Evolutionary conservation across 1,140 invertebrate species (phyloP), one percentile per base, ranked within the genome.

Genomic region (Drosophila prosaltans): DNA sequence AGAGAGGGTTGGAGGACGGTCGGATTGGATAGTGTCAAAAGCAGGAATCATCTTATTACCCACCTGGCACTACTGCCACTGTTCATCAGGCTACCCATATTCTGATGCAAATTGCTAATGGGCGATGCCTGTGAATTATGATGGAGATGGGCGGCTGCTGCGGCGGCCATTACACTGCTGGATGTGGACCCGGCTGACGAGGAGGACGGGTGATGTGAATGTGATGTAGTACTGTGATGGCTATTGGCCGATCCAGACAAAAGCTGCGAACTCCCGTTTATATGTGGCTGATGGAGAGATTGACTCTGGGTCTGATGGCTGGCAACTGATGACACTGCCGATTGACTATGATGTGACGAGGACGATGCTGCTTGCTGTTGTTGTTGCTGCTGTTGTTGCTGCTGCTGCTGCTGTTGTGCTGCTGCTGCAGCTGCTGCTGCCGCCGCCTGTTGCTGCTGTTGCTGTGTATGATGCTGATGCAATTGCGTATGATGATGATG

Each of bases 41-140:
- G 28, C 4, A 40, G 24, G 8, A 45, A 30, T 41, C 2, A 2
- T n/a, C 21, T 54, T 3, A 32, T 7, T 8, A 41, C 69, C 68
- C 24, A 92, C 91, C 91, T 92, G 72, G 91, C 91, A 54, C 91
- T 92, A 65, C 81, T 92, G 58, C 91, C 91, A 30, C 85, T 90
- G 81, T 92, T 92, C 91, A 92, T 92, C 24, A 92, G 80, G 32
- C 81, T 91, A 65, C 91, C 91, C 91, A 92, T 92, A 10, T 92
- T 92, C 73, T 92, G 91, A 41, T 92, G 91, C 39, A 92, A 72
- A 75, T 92, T 92, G 60, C 90, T 86, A 63, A 92, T 92, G 66
- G 91, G 91, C 64, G 91, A 90, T 3, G 88, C 73, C 69, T 91
- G 91, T 36, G 89, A 85, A 39, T 91, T 91, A 80, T 92, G 91